These are phyloP conservation scores for Sparus aurata DNA, from an alignment of 2,797 vertebrate species.

Conservation along the genomic window DNA sequence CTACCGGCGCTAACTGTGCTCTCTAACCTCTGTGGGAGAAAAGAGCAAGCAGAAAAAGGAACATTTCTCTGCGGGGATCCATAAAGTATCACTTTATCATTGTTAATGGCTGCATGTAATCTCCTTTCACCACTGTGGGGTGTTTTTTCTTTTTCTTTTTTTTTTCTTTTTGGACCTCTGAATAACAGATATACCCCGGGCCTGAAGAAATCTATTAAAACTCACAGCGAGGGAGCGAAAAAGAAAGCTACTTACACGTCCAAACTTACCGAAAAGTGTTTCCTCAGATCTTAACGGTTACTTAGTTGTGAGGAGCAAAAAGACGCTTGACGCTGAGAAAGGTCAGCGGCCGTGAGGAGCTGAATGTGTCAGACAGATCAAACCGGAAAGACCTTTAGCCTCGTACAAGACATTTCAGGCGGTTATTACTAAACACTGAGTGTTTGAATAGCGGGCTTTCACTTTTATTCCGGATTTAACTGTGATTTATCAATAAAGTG, in stretches of 20 bases:
- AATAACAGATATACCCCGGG: constrained; percentile 45
- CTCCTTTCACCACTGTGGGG: constrained; percentile 43
- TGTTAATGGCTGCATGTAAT: constrained; percentile 56
- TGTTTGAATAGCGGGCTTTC: neutral
- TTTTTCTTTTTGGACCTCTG: constrained; percentile 9
- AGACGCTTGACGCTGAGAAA: constrained; percentile 32
- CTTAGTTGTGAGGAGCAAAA: constrained; percentile 40
- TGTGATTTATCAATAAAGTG: constrained; percentile 6
- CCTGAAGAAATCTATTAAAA: constrained; percentile 63
- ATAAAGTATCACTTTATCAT: constrained; percentile 65
- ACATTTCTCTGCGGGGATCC: constrained; percentile 58
- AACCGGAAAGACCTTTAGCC: constrained; percentile 53
- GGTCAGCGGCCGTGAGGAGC: constrained; percentile 42
- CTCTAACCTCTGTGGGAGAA: constrained; percentile 38
- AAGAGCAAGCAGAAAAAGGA: constrained; percentile 23
- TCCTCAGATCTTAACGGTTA: constrained; percentile 37
- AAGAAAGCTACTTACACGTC: constrained; percentile 52
- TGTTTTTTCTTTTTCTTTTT: neutral
- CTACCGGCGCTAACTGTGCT: constrained; percentile 15
- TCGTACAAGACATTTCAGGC: constrained; percentile 25
- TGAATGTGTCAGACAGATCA: constrained; percentile 57
- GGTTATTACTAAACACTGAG: neutral
- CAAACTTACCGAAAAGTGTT: constrained; percentile 36
- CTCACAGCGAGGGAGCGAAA: constrained; percentile 49
- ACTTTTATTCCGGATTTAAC: constrained; percentile 17